A percentile compares a stretch with the other conserved stretches of the same genome.
Evolutionary conservation across 2,888 invertebrate species (phyloP).

Genomic region (Caenorhabditis imperialis): DNA sequence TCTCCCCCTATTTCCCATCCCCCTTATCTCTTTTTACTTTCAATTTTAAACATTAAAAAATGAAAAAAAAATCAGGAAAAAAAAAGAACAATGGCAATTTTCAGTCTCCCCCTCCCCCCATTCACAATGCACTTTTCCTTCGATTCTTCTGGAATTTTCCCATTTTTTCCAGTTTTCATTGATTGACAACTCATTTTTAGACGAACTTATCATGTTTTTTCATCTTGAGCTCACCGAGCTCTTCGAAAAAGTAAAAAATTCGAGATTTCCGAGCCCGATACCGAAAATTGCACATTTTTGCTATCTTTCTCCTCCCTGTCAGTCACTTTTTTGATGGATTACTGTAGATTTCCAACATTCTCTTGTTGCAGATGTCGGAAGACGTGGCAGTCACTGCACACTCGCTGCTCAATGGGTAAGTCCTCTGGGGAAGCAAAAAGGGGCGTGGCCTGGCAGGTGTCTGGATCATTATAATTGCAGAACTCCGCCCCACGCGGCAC

Average conservation of each 20-base stretch:
- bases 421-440: constrained; percentile 1
- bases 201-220: too few species aligned
- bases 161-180: constrained; percentile 1
- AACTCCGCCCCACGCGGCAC: constrained; percentile 41
- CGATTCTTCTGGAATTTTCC: too few species aligned
- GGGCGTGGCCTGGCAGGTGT: constrained; percentile 34
- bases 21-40: too few species aligned
- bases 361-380: constrained; percentile 54
- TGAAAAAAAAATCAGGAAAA: too few species aligned
- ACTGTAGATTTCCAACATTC: constrained; percentile 25
- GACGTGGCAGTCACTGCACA: constrained; percentile 52
- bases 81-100: too few species aligned
- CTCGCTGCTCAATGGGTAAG: constrained; percentile 48
- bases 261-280: too few species aligned
- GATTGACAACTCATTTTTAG: too few species aligned
- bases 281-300: constrained; percentile 28
- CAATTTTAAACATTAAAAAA: too few species aligned
- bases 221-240: too few species aligned
- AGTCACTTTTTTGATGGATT: constrained; percentile 54
- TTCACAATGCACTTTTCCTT: too few species aligned
- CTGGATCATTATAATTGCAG: constrained; percentile 23
- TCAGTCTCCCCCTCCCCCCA: not conserved
- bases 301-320: constrained; percentile 35
- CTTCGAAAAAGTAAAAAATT: too few species aligned
- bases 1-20: too few species aligned